These are phyloP conservation scores for Melanostoma scalare DNA, from an alignment of 2,888 invertebrate species.

Conservation along the genomic window DNA sequence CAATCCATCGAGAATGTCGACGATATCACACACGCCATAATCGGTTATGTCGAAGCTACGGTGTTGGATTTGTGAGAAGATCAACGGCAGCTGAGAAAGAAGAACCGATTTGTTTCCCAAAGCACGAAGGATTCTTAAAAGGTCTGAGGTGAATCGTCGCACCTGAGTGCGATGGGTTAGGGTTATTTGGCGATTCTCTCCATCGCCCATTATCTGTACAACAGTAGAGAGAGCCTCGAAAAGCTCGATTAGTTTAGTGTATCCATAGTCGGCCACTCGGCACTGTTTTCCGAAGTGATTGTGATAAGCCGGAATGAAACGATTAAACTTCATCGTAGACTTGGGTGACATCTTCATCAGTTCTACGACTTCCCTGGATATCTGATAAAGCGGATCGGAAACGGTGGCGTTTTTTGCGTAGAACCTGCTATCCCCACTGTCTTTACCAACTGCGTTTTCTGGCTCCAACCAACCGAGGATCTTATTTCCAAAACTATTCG, in stretches of 20 bases:
- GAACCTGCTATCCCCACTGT: conserved; percentile 76
- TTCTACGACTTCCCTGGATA: conserved; percentile 94
- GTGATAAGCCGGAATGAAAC: conserved; percentile 97
- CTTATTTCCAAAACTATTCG: conserved; percentile 82
- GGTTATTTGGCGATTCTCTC: conserved; percentile 92
- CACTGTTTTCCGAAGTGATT: conserved; percentile 98
- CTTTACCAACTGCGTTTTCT: conserved; percentile 76
- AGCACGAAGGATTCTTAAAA: conserved; percentile 92
- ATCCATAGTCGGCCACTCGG: conserved; percentile 98
- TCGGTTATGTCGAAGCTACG: conserved; percentile 87
- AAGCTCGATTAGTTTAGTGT: conserved; percentile 94
- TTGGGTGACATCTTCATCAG: conserved; percentile 90
- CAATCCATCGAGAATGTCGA: conserved; percentile 88
- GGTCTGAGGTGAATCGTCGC: conserved; percentile 94
- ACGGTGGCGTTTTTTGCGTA: conserved; percentile 78
- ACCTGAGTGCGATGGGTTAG: conserved; percentile 94
- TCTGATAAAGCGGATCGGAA: conserved; percentile 84
- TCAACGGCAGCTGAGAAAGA: conserved; percentile 87
- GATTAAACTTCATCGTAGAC: conserved; percentile 91
- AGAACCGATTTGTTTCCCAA: conserved; percentile 90
- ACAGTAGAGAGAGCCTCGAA: conserved; percentile 94
- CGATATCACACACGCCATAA: conserved; percentile 92
- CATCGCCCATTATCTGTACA: conserved; percentile 95
- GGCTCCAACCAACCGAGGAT: conserved; percentile 80
- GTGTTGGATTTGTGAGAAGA: conserved; percentile 85